Evolutionary conservation across 2,888 invertebrate genomes (phyloP).

Genomic region (Aproaerema taeniolella): DNA sequence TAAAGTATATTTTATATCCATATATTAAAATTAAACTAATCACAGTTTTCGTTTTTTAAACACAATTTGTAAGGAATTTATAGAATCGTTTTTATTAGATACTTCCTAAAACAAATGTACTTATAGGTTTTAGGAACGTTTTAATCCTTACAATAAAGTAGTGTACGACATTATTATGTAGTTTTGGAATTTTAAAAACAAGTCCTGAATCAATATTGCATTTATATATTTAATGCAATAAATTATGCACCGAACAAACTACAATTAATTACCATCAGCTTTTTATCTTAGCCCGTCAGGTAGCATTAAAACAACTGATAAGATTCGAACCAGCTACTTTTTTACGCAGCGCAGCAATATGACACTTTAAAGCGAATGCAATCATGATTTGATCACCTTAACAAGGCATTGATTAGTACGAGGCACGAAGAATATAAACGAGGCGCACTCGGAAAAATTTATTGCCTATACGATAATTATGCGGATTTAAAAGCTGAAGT

Average conservation of each 20-base stretch:
- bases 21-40: too few relatives aligned
- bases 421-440: conserved; percentile 35
- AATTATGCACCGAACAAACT: conserved; percentile 37
- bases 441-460: conserved; percentile 51
- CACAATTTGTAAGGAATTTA: too few relatives aligned
- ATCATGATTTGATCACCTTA: conserved; percentile 8
- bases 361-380: conserved; percentile 17
- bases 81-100: too few relatives aligned
- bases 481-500: conserved; percentile 60
- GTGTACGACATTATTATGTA: too few relatives aligned
- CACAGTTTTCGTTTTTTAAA: too few relatives aligned
- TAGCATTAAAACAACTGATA: conserved; percentile 34
- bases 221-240: conserved; percentile 22
- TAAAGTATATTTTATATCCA: too few relatives aligned
- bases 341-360: conserved; percentile 28
- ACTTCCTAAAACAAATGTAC: too few relatives aligned
- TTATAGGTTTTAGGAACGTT: too few relatives aligned
- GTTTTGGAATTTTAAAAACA: too few relatives aligned
- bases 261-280: conserved; percentile 44
- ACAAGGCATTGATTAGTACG: conserved; percentile 19
- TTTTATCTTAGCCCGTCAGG: conserved; percentile 38
- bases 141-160: too few relatives aligned
- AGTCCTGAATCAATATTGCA: too few relatives aligned
- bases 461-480: conserved; percentile 69
- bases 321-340: conserved; percentile 27